phyloP scores from a whole-genome alignment of 2,888 invertebrate genomes.

The Sarcophaga variegata region DNA sequence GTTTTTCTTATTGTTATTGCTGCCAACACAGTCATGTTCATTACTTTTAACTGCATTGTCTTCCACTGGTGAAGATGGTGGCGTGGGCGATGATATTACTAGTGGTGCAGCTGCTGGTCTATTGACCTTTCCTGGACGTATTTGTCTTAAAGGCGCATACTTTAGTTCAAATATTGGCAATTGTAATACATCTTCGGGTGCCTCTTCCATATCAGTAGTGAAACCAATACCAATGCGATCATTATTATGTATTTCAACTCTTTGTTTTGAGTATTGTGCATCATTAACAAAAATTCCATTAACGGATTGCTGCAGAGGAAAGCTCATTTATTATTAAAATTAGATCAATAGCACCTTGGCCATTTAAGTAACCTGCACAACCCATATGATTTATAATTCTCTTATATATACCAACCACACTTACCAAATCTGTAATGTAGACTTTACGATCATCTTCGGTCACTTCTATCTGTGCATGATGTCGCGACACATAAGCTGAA shows the following conservation, averaged over 20 bases:
- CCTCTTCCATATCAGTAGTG: constrained; percentile 36
- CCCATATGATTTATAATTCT: no score
- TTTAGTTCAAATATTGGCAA: constrained; percentile 74
- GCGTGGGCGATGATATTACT: background rate
- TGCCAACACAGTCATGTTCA: background rate
- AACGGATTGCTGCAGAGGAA: constrained; percentile 34
- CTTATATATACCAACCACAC: constrained; percentile 23
- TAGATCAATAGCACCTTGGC: no score
- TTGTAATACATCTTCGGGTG: constrained; percentile 59
- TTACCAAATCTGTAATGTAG: constrained; percentile 74
- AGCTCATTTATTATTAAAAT: background rate
- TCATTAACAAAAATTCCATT: constrained; percentile 78
- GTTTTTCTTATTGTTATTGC: constrained; percentile 1
- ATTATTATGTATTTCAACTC: constrained; percentile 49
- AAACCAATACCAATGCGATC: constrained; percentile 76
- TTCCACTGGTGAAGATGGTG: background rate
- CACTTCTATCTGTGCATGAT: constrained; percentile 76
- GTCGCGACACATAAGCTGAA: constrained; percentile 74
- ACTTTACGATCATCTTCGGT: constrained; percentile 68
- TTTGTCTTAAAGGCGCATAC: constrained; percentile 56
- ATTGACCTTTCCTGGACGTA: background rate
- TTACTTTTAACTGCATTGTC: background rate
- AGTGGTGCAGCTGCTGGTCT: background rate
- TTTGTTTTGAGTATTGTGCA: constrained; percentile 42
- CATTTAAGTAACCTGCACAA: no score